Conservation (phyloP, 1,140 invertebrate species). For the Chrysoperla carnea region DNA sequence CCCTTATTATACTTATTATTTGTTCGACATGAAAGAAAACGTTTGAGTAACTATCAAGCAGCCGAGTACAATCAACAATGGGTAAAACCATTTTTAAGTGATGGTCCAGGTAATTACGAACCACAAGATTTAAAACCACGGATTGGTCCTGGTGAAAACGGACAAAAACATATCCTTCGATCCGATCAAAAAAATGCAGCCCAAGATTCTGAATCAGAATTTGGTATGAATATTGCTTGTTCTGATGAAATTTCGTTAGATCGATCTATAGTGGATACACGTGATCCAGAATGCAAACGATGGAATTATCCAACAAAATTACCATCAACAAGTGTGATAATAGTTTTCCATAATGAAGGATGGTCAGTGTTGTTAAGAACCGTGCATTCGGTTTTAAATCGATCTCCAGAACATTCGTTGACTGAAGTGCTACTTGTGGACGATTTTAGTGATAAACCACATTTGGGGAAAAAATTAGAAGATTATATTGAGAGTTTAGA, state of each 20-base stretch:
- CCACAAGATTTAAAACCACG: conserved; percentile 34
- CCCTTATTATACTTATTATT: no score
- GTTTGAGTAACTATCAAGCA: no score
- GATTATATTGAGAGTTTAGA: conserved; percentile 75
- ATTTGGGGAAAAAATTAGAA: conserved; percentile 76
- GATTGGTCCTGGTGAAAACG: conserved; percentile 68
- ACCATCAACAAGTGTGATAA: conserved; percentile 84
- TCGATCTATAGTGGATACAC: conserved; percentile 62
- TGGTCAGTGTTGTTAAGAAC: conserved; percentile 88
- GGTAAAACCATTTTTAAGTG: conserved; percentile 11
- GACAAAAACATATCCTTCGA: conserved; percentile 53
- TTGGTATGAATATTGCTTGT: conserved; percentile 94
- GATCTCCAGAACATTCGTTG: conserved; percentile 75
- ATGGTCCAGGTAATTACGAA: conserved; percentile 45
- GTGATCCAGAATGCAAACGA: conserved; percentile 80
- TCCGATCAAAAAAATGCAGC: conserved; percentile 56
- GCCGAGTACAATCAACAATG: no score
- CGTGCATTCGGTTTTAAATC: conserved; percentile 90
- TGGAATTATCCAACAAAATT: conserved; percentile 89
- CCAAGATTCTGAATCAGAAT: conserved; percentile 61
- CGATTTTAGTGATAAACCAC: conserved; percentile 92
- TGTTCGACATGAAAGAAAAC: no score
- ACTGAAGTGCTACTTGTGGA: conserved; percentile 96
- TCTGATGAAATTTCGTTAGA: conserved; percentile 81
- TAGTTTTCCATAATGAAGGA: conserved; percentile 98